Percentiles rank a stretch among this genome's conserved stretches.
These are phyloP conservation scores for Calliscelio sp. DNA, from an alignment of 2,888 invertebrate species.

Conservation along the genomic window DNA sequence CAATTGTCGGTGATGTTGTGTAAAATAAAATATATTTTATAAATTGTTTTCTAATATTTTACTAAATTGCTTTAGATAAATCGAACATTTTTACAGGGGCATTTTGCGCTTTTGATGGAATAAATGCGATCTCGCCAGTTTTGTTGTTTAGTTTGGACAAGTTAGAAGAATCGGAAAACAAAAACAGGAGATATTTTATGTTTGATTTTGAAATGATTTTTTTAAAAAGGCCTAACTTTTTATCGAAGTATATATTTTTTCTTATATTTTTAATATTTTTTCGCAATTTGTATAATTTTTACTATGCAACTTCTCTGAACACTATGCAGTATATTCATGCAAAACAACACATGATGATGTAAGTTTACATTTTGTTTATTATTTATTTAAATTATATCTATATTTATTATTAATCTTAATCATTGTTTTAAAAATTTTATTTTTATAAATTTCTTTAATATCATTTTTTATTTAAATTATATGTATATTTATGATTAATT, in stretches of 20 bases:
- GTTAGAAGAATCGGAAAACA: not conserved
- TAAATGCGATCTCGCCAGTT: conserved; percentile 15
- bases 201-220: conserved; percentile 33
- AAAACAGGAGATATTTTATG: conserved; percentile 15
- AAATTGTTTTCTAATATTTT: not conserved
- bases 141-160: not conserved
- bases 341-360: conserved; percentile 32
- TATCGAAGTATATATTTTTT: conserved; percentile 4
- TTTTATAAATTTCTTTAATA: too few species aligned
- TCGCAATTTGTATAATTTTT: conserved; percentile 15
- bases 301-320: not conserved
- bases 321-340: conserved; percentile 17
- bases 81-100: not conserved
- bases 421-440: too few species aligned
- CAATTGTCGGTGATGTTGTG: conserved; percentile 16
- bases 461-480: too few species aligned
- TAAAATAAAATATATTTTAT: conserved; percentile 8
- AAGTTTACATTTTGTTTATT: too few species aligned
- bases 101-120: conserved; percentile 17
- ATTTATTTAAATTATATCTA: too few species aligned
- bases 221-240: not conserved
- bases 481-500: too few species aligned
- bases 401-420: too few species aligned
- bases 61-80: not conserved
- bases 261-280: conserved; percentile 3